These are phyloP conservation scores for Progne subis DNA, from an alignment of 2,113 vertebrate genomes.

Conservation along the genomic window DNA sequence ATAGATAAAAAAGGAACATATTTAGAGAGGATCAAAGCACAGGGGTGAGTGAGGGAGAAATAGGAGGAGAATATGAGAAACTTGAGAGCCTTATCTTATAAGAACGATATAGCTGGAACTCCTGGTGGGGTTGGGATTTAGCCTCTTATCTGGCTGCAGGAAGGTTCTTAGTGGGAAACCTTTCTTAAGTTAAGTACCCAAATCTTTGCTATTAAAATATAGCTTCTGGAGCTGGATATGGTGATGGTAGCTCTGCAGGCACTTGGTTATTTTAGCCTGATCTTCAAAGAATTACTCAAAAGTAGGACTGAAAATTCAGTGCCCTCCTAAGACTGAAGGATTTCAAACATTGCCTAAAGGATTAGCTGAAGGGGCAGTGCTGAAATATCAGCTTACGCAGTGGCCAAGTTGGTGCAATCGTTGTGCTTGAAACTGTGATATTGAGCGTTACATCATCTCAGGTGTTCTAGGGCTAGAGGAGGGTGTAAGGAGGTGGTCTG, in stretches of 20 bases:
- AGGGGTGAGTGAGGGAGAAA: background rate
- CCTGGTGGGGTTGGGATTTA: background rate
- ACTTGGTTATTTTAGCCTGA: background rate
- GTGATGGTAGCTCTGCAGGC: background rate
- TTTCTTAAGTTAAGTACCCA: background rate
- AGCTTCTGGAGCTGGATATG: background rate
- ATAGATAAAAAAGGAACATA: background rate
- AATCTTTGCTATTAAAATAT: background rate
- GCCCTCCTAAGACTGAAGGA: background rate
- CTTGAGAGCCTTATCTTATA: background rate
- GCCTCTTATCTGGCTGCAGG: background rate
- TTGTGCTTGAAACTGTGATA: background rate
- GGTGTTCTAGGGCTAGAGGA: background rate
- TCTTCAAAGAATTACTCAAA: background rate
- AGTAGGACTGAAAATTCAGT: background rate
- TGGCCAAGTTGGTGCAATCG: background rate
- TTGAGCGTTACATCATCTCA: background rate
- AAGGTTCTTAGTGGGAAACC: background rate
- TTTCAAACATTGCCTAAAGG: background rate
- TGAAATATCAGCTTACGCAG: background rate
- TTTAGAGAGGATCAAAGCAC: background rate
- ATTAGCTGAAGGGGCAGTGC: background rate
- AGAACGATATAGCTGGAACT: background rate
- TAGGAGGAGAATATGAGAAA: background rate
- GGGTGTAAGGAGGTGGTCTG: background rate